phyloP scores from a whole-genome alignment of 2,113 vertebrate genomes.

The Periophthalmus modestus region DNA sequence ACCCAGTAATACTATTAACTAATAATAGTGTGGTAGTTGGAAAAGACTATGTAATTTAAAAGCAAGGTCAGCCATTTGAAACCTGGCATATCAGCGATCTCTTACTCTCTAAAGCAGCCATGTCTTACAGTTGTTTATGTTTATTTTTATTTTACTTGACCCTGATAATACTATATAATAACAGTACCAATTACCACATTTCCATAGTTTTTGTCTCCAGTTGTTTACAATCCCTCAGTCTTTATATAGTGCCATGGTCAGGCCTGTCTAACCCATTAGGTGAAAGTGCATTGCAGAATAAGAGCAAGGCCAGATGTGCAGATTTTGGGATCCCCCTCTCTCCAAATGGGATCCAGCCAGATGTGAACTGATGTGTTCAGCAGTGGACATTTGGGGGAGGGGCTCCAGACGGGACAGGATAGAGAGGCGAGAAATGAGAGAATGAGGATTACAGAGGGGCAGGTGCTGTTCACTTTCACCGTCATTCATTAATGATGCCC shows the following conservation, averaged over 20 bases:
- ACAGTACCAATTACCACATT: not conserved
- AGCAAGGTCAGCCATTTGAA: not conserved
- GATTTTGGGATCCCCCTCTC: constrained; percentile 38
- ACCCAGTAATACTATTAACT: not conserved
- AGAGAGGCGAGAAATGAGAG: constrained; percentile 33
- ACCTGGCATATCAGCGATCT: too few species aligned
- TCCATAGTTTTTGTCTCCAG: not conserved
- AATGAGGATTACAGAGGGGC: constrained; percentile 44
- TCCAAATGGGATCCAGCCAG: constrained; percentile 55
- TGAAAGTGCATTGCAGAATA: constrained; percentile 27
- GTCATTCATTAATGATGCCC: constrained; percentile 5
- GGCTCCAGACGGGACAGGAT: constrained; percentile 19
- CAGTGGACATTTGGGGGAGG: constrained; percentile 25
- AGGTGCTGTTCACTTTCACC: constrained; percentile 42
- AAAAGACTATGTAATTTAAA: not conserved
- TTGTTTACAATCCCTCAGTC: not conserved
- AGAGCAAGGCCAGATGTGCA: constrained; percentile 54
- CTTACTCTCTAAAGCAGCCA: too few species aligned
- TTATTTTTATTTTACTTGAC: not conserved
- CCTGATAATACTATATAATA: not conserved
- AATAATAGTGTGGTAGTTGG: not conserved
- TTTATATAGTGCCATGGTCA: not conserved
- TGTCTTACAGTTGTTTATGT: too few species aligned
- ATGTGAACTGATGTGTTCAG: constrained; percentile 65
- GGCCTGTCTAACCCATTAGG: constrained; percentile 13